These are phyloP conservation scores for Masticophis lateralis DNA, from an alignment of 2,797 vertebrate species.

Conservation along the genomic window DNA sequence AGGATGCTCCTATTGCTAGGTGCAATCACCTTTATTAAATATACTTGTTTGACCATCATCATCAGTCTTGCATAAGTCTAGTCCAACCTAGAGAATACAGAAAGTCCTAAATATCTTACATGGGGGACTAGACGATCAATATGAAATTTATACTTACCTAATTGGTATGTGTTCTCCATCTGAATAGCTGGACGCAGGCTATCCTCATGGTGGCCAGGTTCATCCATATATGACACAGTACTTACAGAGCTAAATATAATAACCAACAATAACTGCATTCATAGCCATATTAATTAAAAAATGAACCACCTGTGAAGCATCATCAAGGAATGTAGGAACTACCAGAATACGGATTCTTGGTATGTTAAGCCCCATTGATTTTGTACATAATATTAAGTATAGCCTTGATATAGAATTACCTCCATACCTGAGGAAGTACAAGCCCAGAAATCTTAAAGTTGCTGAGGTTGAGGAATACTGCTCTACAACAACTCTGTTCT, in stretches of 20 bases:
- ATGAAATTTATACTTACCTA: slow-evolving; percentile 52
- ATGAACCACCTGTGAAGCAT: background rate
- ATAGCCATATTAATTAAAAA: background rate
- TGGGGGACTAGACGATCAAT: background rate
- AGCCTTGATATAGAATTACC: background rate
- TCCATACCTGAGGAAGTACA: background rate
- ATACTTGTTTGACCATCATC: background rate
- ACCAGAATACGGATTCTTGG: background rate
- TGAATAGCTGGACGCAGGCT: slow-evolving; percentile 56
- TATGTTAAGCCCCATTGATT: background rate
- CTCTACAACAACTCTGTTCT: background rate
- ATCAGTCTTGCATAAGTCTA: background rate
- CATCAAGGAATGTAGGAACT: background rate
- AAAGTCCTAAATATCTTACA: too few relatives aligned
- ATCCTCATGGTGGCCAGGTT: slow-evolving; percentile 76
- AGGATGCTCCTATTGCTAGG: background rate
- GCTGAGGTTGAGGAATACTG: background rate
- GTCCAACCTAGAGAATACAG: background rate
- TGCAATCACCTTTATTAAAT: background rate
- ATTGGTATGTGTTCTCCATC: slow-evolving; percentile 83
- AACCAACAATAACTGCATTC: slow-evolving; percentile 3
- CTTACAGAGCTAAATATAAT: slow-evolving; percentile 74
- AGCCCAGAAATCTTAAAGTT: background rate
- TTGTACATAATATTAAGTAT: background rate
- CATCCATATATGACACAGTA: slow-evolving; percentile 76